Conservation (phyloP, 2,797 vertebrate species). For the Etheostoma perlongum region DNA sequence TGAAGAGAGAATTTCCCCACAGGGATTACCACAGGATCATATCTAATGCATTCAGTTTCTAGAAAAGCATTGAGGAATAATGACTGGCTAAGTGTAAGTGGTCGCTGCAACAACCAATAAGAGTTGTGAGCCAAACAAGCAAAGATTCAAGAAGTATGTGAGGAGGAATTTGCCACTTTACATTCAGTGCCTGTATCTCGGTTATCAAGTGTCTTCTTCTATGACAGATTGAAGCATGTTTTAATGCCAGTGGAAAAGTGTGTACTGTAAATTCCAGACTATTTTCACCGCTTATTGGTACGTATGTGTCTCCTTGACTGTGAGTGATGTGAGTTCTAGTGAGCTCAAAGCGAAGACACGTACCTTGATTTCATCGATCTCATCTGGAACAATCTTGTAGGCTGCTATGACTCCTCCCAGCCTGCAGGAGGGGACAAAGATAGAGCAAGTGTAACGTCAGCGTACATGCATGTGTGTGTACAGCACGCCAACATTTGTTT, state of each 20-base stretch:
- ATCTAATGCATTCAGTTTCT: background rate
- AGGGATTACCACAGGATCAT: background rate
- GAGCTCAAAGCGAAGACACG: background rate
- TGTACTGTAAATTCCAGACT: background rate
- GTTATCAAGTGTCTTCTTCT: slow-evolving; percentile 3
- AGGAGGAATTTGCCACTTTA: background rate
- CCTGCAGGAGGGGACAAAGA: slow-evolving; percentile 83
- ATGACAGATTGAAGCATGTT: background rate
- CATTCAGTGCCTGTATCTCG: background rate
- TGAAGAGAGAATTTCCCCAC: background rate
- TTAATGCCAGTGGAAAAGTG: background rate
- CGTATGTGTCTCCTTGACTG: background rate
- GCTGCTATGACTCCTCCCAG: slow-evolving; percentile 96
- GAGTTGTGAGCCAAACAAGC: background rate
- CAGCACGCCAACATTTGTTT: background rate
- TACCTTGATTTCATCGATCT: slow-evolving; percentile 99
- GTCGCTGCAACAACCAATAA: background rate
- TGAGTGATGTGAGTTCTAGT: background rate
- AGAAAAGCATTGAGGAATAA: background rate
- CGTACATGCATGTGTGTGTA: background rate
- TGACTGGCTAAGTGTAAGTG: background rate
- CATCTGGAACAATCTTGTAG: slow-evolving; percentile 99
- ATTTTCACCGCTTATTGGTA: background rate
- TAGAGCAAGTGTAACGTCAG: slow-evolving; percentile 2
- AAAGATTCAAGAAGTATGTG: background rate